Conservation (phyloP, 2,113 vertebrate species). For the Muntiacus reevesi region DNA sequence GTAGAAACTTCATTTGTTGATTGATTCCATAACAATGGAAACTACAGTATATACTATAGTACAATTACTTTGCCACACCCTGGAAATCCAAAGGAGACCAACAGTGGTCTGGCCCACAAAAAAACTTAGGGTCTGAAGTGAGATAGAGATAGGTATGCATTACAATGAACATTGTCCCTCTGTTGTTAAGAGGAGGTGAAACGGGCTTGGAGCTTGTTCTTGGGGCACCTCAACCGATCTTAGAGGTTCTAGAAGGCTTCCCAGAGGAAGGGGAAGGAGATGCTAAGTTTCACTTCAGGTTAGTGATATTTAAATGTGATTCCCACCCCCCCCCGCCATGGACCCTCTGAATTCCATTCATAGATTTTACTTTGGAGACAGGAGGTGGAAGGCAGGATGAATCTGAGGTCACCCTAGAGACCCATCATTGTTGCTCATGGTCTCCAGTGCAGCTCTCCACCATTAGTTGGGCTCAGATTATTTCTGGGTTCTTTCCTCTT, state of each 20-base stretch:
- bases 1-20: conserved; percentile 27
- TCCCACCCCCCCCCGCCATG: no score
- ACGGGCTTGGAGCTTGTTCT: not conserved
- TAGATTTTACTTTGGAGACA: not conserved
- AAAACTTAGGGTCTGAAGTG: not conserved
- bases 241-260: not conserved
- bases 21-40: conserved; percentile 28
- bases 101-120: not conserved
- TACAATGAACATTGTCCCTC: not conserved
- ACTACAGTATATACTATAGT: not conserved
- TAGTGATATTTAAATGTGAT: conserved; percentile 30
- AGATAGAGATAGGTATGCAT: not conserved
- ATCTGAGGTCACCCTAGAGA: not conserved
- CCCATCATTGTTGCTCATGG: not conserved
- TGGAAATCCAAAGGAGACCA: not conserved
- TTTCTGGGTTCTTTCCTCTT: not conserved
- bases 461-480: not conserved
- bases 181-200: not conserved
- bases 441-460: not conserved
- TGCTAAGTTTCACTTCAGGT: conserved; percentile 8
- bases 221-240: not conserved
- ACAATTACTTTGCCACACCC: not conserved
- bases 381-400: not conserved
- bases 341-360: not conserved
- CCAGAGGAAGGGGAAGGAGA: not conserved